A percentile compares a stretch with the other conserved stretches of the same genome.
phyloP scores from a whole-genome alignment of 2,797 vertebrate genomes.

The Macropus fuliginosus region DNA sequence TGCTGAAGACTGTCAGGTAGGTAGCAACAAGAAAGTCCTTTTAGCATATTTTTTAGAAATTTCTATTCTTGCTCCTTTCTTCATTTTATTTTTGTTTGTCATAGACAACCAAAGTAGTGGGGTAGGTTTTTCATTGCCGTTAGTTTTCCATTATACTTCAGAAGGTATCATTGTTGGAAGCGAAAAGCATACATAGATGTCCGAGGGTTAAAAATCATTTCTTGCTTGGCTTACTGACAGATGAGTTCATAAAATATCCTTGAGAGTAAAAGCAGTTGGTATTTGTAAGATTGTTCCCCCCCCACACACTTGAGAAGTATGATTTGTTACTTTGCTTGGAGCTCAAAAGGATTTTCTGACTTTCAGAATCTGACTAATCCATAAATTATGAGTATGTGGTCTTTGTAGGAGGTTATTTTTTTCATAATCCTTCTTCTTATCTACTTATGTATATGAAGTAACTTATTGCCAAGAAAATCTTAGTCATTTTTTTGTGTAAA shows the following conservation, averaged over 20 bases:
- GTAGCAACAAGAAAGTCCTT: constrained; percentile 51
- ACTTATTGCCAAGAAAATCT: constrained; percentile 51
- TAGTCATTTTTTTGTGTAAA: constrained; percentile 40
- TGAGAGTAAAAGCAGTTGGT: background rate
- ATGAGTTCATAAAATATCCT: constrained; percentile 22
- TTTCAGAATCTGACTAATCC: constrained; percentile 25
- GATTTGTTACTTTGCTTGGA: constrained; percentile 24
- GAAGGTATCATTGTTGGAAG: background rate
- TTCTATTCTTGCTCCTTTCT: constrained; percentile 12
- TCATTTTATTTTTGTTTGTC: constrained; percentile 36
- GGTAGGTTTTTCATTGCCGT: background rate
- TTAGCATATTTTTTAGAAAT: constrained; percentile 37
- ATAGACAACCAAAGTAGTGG: background rate
- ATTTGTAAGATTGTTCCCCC: constrained; percentile 10
- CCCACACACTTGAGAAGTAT: constrained; percentile 12
- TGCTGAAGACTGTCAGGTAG: constrained; percentile 43
- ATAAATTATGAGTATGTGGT: background rate
- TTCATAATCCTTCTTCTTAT: constrained; percentile 1
- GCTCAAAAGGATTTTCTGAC: constrained; percentile 46
- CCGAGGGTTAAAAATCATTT: background rate
- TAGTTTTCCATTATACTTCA: background rate
- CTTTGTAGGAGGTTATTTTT: background rate
- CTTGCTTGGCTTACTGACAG: background rate
- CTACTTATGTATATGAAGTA: constrained; percentile 4
- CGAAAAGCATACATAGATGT: background rate